phyloP scores from a whole-genome alignment of 2,797 vertebrate genomes.

The Smutsia gigantea region DNA sequence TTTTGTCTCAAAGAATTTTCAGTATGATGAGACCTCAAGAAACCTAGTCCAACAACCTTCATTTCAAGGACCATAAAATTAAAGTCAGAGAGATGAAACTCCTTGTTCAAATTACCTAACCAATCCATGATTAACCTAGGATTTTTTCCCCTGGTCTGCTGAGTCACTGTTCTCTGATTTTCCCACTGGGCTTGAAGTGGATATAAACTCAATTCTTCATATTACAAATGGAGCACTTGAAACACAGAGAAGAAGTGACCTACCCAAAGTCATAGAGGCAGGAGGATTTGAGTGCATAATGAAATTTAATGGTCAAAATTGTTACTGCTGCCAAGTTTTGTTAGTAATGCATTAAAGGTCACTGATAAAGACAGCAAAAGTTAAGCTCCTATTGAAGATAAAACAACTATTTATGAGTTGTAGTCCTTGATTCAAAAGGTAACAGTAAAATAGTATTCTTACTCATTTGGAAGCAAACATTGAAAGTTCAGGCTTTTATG shows the following conservation, averaged over 20 bases:
- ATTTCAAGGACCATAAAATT: neutral
- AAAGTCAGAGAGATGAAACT: neutral
- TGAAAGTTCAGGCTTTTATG: neutral
- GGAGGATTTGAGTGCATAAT: neutral
- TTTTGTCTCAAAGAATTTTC: conserved; percentile 12
- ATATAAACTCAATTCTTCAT: neutral
- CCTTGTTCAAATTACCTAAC: neutral
- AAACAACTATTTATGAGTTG: neutral
- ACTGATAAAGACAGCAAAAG: neutral
- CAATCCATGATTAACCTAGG: neutral
- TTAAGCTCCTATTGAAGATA: neutral
- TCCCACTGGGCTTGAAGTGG: neutral
- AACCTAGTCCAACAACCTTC: neutral
- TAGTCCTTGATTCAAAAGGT: conserved; percentile 10
- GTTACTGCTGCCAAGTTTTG: neutral
- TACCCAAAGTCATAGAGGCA: neutral
- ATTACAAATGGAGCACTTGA: neutral
- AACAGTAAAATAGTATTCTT: conserved; percentile 7
- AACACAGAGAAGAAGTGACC: conserved; percentile 16
- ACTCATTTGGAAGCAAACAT: conserved; percentile 3
- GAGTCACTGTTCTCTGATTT: neutral
- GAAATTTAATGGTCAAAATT: conserved; percentile 13
- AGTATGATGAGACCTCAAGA: neutral
- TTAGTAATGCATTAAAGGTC: neutral
- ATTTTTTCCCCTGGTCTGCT: neutral